Conservation (phyloP, 2,888 invertebrate species). For the Drosophila nigricruria region DNA sequence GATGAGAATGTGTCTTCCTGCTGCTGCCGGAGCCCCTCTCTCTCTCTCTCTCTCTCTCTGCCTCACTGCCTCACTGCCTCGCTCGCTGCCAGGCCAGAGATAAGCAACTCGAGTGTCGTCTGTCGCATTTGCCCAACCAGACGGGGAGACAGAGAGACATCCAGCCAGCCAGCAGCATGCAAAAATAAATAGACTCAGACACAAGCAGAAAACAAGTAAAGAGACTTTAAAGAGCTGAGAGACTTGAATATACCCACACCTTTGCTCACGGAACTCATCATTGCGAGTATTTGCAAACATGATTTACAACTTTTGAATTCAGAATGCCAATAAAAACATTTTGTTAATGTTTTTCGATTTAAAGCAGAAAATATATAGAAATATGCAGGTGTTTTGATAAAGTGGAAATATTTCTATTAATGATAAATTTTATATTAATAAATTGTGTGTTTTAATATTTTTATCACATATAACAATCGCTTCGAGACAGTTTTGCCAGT, state of each 20-base stretch:
- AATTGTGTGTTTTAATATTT: no score
- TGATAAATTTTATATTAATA: no score
- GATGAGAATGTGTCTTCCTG: conserved; percentile 28
- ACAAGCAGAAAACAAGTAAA: conserved; percentile 21
- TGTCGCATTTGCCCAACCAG: conserved; percentile 7
- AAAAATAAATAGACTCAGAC: conserved; percentile 52
- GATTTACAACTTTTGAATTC: neutral
- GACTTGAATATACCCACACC: neutral
- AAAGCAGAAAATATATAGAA: neutral
- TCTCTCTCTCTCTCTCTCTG: neutral
- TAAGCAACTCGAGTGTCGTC: conserved; percentile 52
- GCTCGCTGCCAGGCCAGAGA: conserved; percentile 34
- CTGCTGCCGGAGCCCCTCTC: neutral
- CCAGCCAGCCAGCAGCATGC: conserved; percentile 16
- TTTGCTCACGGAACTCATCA: neutral
- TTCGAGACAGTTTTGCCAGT: no score
- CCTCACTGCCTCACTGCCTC: neutral
- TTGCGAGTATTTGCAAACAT: neutral
- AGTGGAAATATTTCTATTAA: neutral
- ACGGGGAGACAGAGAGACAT: conserved; percentile 10
- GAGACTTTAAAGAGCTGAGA: conserved; percentile 2
- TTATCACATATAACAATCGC: no score
- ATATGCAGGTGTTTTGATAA: no score
- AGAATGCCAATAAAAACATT: neutral
- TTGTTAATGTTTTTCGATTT: neutral